Base-by-base conservation (phyloP, 92 coral and sea anemone species). In the Paragorgia papillata region DNA sequence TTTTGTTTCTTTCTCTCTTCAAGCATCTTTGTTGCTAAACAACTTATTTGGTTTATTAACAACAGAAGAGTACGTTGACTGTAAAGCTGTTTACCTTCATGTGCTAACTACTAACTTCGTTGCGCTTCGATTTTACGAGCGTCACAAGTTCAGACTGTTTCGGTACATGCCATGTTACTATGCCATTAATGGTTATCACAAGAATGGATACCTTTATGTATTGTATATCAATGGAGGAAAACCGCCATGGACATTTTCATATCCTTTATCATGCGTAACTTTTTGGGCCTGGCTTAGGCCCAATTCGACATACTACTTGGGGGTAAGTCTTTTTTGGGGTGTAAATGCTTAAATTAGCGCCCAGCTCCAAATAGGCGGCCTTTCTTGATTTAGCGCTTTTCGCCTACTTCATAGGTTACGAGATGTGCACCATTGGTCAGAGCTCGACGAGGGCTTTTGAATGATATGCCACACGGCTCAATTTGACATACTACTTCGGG, bases 211-310 rank as follows among this genome's bases (percentile, higher is more conserved):
- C 74, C 81, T 90, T 9, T 95, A 91, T 85, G 97, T 91, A 24
- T 74, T 95, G 62, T 95, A 95, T 34, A 88, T 95, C 63, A 95
- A 95, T 85, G 99, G 99, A 34, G 99, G 97, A 5, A 90, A 91
- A 70, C 99, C 99, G 24, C 99, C 99, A 0, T 91, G 99, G 99
- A 95, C 99, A 19, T 76, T 95, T 64, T 73, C 83, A 88, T 95
- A 95, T 95, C 99, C 97, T 95, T 91, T 90, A 1, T 28, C 26
- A 33, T n/a, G 46, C n/a, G n/a, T n/a, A n/a, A n/a, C n/a, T n/a
- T n/a, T n/a, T n/a, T n/a, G n/a, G n/a, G n/a, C n/a, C n/a, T n/a
- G n/a, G n/a, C n/a, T n/a, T n/a, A n/a, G n/a, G n/a, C n/a, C n/a
- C n/a, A n/a, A n/a, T n/a, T n/a, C n/a, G n/a, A n/a, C n/a, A n/a